A percentile compares a stretch with the other conserved stretches of the same genome.
Conservation (phyloP, 2,113 vertebrate species). For the Phyllostomus hastatus region DNA sequence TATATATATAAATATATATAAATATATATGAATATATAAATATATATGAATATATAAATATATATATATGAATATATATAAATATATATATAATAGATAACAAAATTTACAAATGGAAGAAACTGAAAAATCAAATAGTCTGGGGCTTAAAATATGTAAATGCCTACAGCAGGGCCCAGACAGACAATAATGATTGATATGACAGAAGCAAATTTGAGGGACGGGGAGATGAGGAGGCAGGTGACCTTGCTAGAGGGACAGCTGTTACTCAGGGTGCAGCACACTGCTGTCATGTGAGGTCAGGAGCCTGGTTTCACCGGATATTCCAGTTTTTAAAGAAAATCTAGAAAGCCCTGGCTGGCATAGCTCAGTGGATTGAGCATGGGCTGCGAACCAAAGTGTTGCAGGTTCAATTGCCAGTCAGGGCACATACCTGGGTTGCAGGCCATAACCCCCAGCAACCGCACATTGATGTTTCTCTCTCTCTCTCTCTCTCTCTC, state of each 20-base stretch:
- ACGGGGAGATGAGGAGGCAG: background rate
- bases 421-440: no score
- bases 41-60: background rate
- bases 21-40: background rate
- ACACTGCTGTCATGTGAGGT: background rate
- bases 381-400: no score
- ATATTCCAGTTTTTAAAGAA: background rate
- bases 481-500: no score
- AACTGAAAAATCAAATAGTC: background rate
- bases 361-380: no score
- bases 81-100: background rate
- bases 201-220: background rate
- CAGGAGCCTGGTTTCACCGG: background rate
- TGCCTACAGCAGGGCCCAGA: background rate
- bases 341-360: background rate
- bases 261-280: background rate
- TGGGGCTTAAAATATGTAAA: background rate
- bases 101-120: background rate
- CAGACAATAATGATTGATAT: background rate
- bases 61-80: no score
- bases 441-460: no score
- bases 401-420: no score
- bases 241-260: background rate
- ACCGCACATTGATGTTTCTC: no score
- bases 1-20: background rate